Conservation (phyloP, 2,113 vertebrate genomes). For the Perca fluviatilis region DNA sequence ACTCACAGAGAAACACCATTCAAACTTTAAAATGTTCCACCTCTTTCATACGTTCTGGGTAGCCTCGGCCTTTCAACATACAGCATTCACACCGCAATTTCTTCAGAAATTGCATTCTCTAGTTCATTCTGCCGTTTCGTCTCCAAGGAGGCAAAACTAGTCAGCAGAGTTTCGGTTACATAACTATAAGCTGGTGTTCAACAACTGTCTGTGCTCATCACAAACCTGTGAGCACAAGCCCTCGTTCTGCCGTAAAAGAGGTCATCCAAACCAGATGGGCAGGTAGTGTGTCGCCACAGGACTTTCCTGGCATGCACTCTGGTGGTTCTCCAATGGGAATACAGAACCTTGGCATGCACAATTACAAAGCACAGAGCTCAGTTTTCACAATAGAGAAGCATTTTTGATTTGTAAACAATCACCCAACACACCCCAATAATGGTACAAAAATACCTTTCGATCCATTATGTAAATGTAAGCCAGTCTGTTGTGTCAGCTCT, state of each 20-base stretch:
- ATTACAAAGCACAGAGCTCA: slow-evolving; percentile 55
- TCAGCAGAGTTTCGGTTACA: not conserved
- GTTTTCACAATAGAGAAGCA: slow-evolving; percentile 50
- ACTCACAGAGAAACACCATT: too few relatives aligned
- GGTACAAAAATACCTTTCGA: slow-evolving; percentile 21
- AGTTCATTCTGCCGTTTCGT: not conserved
- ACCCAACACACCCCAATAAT: slow-evolving; percentile 19
- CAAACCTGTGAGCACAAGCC: slow-evolving; percentile 57
- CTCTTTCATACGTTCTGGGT: too few relatives aligned
- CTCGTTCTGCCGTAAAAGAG: slow-evolving; percentile 21
- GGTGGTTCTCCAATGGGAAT: slow-evolving; percentile 48
- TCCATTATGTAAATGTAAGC: not conserved
- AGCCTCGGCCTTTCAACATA: too few relatives aligned
- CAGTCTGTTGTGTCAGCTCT: not conserved
- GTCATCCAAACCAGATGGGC: slow-evolving; percentile 68
- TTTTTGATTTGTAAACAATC: slow-evolving; percentile 41
- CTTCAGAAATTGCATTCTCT: too few relatives aligned
- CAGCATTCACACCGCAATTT: too few relatives aligned
- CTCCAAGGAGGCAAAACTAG: not conserved
- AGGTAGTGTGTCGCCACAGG: slow-evolving; percentile 59
- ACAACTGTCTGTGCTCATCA: not conserved
- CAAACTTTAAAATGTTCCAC: too few relatives aligned
- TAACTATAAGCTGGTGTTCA: slow-evolving; percentile 15
- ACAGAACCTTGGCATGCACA: slow-evolving; percentile 45
- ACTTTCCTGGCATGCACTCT: slow-evolving; percentile 30